Evolutionary conservation across 1,140 invertebrate genomes (phyloP).

Genomic region (Drosophila asahinai): DNA sequence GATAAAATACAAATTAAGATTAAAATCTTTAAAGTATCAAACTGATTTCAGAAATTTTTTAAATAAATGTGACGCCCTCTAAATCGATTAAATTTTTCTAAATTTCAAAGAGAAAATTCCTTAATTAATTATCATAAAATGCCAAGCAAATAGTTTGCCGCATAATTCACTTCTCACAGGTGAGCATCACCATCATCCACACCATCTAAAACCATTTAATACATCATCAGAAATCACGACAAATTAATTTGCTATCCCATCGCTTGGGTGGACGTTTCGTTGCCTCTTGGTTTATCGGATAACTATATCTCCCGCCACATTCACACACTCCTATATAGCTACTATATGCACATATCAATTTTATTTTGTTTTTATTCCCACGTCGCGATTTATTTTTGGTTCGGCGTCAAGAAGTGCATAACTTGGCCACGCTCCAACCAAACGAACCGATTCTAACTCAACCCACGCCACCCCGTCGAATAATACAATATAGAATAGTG

Average conservation of each 20-base stretch:
- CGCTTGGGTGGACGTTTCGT: slow-evolving; percentile 37
- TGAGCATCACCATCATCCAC: slow-evolving; percentile 34
- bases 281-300: slow-evolving; percentile 50
- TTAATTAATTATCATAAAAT: not conserved
- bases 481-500: slow-evolving; percentile 31
- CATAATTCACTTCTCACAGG: slow-evolving; percentile 37
- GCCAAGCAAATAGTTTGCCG: not conserved
- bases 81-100: not conserved
- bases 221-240: slow-evolving; percentile 64
- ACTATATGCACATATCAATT: slow-evolving; percentile 4
- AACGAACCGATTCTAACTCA: slow-evolving; percentile 39
- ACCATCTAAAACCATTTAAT: slow-evolving; percentile 70
- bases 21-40: not conserved
- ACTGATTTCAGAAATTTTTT: not conserved
- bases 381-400: slow-evolving; percentile 66
- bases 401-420: slow-evolving; percentile 74
- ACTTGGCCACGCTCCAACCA: slow-evolving; percentile 73
- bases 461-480: slow-evolving; percentile 39
- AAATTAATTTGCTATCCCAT: slow-evolving; percentile 60
- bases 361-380: slow-evolving; percentile 45
- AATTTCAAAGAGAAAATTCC: not conserved
- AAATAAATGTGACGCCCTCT: not conserved
- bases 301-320: slow-evolving; percentile 12
- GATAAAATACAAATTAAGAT: too few relatives aligned
- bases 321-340: slow-evolving; percentile 7